Evolutionary conservation across 2,113 vertebrate species (phyloP), one percentile per base, ranked within the genome.

Genomic region (Peromyscus maniculatus): DNA sequence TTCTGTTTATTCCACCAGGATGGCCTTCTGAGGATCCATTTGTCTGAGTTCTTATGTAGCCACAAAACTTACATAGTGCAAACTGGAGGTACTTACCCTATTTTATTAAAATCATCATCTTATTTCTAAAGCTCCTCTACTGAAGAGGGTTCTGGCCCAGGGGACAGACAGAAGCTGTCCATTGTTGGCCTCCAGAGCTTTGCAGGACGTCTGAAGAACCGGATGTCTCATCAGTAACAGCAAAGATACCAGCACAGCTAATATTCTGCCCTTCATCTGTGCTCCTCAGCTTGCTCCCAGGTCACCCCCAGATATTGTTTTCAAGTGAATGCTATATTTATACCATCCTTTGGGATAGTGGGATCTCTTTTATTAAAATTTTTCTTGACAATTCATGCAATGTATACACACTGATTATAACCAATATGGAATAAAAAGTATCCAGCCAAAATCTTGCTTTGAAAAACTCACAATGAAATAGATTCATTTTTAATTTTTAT

Each of bases 401-500:
- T 7, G 62, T 67, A 9, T 49, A 11, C 28, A 33, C 16, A 66
- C 6, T 49, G 62, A 31, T 62, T 36, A 46, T 36, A 67, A 49
- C 64, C 84, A 31, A 13, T 4, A 79, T 80, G 13, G 16, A 82
- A 77, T 66, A 82, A 87, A 87, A 89, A 49, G n/a, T 64, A 95
- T 28, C 36, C 72, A 15, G 43, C 31, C 10, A 89, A 66, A 75
- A 69, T 71, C 82, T 89, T 82, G 74, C 67, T 86, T 64, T 64
- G 7, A 69, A 87, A 94, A 93, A 46, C 64, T 69, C 74, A 69
- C 8, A 80, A 24, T 26, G 33, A 91, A 87, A 12, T 82, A 77
- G 15, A 67, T 75, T 75, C 75, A 93, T 93, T 69, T 71, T 72
- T 89, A 33, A 33, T 71, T 86, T 64, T 86, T 64, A 97, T n/a